A percentile compares a stretch with the other conserved stretches of the same genome.
phyloP scores from a whole-genome alignment of 23 tunicate genomes.

The Halocynthia roretzi region DNA sequence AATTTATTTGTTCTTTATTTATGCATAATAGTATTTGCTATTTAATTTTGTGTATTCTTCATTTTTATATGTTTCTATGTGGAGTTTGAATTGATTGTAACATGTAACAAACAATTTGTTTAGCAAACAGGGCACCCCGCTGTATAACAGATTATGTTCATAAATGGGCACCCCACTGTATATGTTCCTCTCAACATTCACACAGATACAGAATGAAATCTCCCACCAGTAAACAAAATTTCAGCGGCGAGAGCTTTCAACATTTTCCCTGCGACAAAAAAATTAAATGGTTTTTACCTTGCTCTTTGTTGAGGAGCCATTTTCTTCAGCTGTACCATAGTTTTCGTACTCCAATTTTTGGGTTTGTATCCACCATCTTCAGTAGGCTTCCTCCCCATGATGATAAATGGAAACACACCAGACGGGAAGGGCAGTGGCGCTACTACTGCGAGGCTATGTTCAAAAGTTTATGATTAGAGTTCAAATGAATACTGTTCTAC shows the following conservation, averaged over 20 bases:
- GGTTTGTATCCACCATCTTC: conserved; percentile 20
- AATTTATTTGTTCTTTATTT: no score
- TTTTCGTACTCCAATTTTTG: conserved; percentile 57
- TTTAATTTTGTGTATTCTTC: no score
- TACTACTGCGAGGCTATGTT: no score
- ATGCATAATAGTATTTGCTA: no score
- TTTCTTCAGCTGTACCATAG: conserved; percentile 50
- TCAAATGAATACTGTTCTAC: no score
- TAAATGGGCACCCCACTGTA: not conserved
- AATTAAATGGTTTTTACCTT: conserved; percentile 15
- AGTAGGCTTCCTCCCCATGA: not conserved
- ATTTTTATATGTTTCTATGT: no score
- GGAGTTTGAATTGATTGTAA: no score
- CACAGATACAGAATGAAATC: not conserved
- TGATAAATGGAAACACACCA: not conserved
- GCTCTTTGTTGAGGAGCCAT: conserved; percentile 80
- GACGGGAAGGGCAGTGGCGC: not conserved
- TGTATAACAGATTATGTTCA: no score
- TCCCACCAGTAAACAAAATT: not conserved
- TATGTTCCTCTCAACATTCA: not conserved
- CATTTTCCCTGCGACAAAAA: no score
- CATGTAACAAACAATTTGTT: no score
- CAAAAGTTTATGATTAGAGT: no score
- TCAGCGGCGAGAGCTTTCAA: not conserved
- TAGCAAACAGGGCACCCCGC: no score